Conservation (phyloP, 2,888 invertebrate genomes). For the Xylota segnis region DNA sequence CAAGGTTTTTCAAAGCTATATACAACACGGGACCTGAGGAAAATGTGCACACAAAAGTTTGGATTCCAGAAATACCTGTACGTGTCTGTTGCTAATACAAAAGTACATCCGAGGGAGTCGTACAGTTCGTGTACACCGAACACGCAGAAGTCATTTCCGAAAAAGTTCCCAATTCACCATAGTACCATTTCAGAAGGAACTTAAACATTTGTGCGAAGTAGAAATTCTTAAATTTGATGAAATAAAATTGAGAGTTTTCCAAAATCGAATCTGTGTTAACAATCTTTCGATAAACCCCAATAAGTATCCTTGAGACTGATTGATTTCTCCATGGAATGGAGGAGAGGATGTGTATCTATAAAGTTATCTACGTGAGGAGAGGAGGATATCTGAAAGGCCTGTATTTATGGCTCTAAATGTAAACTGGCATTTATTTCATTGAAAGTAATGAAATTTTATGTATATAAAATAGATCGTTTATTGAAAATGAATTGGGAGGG, state of each 20-base stretch:
- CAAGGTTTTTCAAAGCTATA: background rate
- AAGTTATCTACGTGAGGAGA: background rate
- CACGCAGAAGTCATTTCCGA: no score
- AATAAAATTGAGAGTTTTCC: constrained; percentile 13
- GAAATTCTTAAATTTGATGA: constrained; percentile 12
- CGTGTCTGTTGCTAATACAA: background rate
- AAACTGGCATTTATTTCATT: constrained; percentile 19
- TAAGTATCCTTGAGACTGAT: constrained; percentile 43
- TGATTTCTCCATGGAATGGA: constrained; percentile 19
- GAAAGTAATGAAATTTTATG: constrained; percentile 9
- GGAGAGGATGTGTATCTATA: background rate
- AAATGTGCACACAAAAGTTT: background rate
- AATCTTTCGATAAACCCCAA: constrained; percentile 23
- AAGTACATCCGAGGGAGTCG: background rate
- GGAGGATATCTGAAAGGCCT: background rate
- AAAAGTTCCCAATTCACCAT: background rate
- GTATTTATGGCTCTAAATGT: background rate
- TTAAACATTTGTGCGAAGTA: background rate
- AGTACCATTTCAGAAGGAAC: background rate
- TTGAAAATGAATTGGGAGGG: background rate
- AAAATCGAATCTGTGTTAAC: constrained; percentile 36
- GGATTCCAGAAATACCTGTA: background rate
- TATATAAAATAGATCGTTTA: constrained; percentile 12
- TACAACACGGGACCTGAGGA: background rate
- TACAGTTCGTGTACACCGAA: background rate